phyloP scores from a whole-genome alignment of 2,113 vertebrate species.

The Scomber colias region DNA sequence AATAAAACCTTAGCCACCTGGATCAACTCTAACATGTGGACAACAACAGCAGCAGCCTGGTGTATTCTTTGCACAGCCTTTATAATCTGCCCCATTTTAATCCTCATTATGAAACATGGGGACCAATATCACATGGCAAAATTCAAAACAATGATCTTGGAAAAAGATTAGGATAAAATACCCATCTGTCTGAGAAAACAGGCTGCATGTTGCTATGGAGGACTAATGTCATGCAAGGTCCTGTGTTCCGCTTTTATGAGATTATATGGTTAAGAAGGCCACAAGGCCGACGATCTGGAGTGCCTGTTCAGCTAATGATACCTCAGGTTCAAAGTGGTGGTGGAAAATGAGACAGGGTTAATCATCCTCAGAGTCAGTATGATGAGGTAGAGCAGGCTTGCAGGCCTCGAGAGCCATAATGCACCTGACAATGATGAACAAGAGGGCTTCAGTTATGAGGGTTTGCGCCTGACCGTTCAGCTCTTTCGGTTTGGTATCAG shows the following conservation, averaged over 20 bases:
- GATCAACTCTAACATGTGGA: conserved; percentile 49
- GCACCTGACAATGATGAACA: conserved; percentile 34
- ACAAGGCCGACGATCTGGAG: conserved; percentile 61
- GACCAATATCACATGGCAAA: conserved; percentile 30
- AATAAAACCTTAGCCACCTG: background rate
- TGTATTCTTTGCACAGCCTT: conserved; percentile 23
- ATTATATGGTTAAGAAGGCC: conserved; percentile 71
- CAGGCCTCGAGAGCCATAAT: conserved; percentile 31
- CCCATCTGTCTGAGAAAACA: conserved; percentile 32
- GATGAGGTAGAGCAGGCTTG: conserved; percentile 17
- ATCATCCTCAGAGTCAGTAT: conserved; percentile 40
- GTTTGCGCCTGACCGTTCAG: background rate
- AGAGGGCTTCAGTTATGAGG: conserved; percentile 19
- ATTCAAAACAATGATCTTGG: conserved; percentile 33
- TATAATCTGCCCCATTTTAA: conserved; percentile 48
- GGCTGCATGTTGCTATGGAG: conserved; percentile 41
- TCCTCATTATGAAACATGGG: conserved; percentile 61
- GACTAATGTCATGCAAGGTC: conserved; percentile 54
- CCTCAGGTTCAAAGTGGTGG: conserved; percentile 63
- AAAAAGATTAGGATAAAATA: conserved; percentile 59
- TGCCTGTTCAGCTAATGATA: conserved; percentile 47
- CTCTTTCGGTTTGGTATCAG: background rate
- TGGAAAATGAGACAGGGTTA: conserved; percentile 52
- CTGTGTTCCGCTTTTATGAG: conserved; percentile 69
- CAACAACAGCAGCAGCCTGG: conserved; percentile 28